Percentiles rank a stretch among this genome's conserved stretches.
These are phyloP conservation scores for Morpho deidamia DNA, from an alignment of 2,888 invertebrate genomes.

Conservation along the genomic window DNA sequence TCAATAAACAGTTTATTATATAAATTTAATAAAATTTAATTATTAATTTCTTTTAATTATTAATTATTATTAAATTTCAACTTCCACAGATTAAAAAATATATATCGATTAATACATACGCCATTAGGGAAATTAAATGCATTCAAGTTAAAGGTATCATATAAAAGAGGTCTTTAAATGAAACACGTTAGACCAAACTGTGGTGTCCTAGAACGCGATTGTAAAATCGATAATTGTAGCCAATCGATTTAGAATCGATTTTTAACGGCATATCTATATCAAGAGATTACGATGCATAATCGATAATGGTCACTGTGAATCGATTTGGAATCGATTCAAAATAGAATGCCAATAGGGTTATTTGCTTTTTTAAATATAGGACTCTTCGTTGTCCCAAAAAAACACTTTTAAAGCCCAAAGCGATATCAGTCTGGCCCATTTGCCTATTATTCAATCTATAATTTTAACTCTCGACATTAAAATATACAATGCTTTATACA, in stretches of 20 bases:
- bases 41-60: no score
- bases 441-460: neutral
- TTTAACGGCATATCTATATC: no score
- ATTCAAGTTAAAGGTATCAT: conserved; percentile 31
- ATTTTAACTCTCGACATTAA: conserved; percentile 5
- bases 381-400: neutral
- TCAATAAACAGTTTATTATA: no score
- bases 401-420: neutral
- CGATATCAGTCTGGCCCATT: conserved; percentile 1
- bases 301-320: no score
- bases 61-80: no score
- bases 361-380: no score
- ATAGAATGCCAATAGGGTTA: no score
- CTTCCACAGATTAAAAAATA: neutral
- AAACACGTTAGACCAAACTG: conserved; percentile 13
- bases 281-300: no score
- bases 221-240: conserved; percentile 1
- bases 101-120: conserved; percentile 40
- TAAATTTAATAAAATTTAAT: no score
- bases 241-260: conserved; percentile 14
- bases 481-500: conserved; percentile 6
- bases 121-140: conserved; percentile 68
- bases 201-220: conserved; percentile 9
- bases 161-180: conserved; percentile 9
- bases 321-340: no score